Conservation (phyloP, 2,888 invertebrate genomes). For the Zeuzera pyrina region DNA sequence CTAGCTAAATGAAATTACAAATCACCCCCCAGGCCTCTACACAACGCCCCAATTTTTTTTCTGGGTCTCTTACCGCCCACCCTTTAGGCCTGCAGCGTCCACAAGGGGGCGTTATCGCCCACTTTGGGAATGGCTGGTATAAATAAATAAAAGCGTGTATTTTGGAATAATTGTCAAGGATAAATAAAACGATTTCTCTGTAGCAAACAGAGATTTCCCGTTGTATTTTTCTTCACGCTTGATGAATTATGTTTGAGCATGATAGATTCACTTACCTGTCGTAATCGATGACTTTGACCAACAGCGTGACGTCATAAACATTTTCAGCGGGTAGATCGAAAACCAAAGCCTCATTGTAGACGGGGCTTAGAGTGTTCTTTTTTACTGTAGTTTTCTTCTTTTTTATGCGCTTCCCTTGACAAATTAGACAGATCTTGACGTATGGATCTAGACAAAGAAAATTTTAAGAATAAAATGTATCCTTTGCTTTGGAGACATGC, state of each 20-base stretch:
- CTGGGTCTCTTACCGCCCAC: too few relatives aligned
- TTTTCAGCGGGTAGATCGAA: slow-evolving; percentile 91
- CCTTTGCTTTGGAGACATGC: too few relatives aligned
- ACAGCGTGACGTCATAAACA: slow-evolving; percentile 84
- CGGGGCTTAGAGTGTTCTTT: slow-evolving; percentile 87
- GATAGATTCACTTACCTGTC: slow-evolving; percentile 88
- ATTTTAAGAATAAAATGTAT: not conserved
- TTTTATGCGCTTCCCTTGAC: slow-evolving; percentile 90
- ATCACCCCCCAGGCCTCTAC: too few relatives aligned
- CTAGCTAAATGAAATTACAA: too few relatives aligned
- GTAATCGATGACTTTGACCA: slow-evolving; percentile 91
- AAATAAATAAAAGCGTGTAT: too few relatives aligned
- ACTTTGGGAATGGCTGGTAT: too few relatives aligned
- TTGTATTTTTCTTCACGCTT: not conserved
- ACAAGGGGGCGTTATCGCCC: too few relatives aligned
- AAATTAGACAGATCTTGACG: slow-evolving; percentile 91
- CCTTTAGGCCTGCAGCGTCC: too few relatives aligned
- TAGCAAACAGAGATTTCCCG: not conserved
- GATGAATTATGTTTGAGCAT: too few relatives aligned
- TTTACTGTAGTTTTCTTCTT: slow-evolving; percentile 95
- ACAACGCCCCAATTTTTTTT: too few relatives aligned
- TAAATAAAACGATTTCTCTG: not conserved
- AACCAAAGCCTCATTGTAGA: slow-evolving; percentile 94
- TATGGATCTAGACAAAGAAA: slow-evolving; percentile 82
- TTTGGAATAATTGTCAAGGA: too few relatives aligned